These are phyloP conservation scores for Philereme transversata DNA, from an alignment of 2,888 invertebrate genomes.

Conservation along the genomic window DNA sequence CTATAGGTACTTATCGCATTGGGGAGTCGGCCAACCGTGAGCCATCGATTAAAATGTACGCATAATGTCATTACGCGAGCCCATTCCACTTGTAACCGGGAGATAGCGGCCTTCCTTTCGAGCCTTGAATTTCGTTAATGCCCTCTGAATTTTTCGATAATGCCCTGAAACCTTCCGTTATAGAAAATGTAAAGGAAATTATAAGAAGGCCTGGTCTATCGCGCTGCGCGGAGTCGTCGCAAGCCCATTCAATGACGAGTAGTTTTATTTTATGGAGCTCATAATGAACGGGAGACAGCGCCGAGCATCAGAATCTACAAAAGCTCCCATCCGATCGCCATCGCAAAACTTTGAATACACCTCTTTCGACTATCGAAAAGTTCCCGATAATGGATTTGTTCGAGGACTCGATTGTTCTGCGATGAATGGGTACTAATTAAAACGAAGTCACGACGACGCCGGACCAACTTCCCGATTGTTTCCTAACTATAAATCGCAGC, in stretches of 20 bases:
- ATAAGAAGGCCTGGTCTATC: conserved; percentile 41
- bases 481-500: conserved; percentile 77
- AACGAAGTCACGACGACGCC: conserved; percentile 80
- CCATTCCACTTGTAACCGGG: conserved; percentile 52
- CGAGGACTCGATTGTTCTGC: conserved; percentile 80
- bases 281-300: conserved; percentile 50
- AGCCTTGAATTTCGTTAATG: conserved; percentile 58
- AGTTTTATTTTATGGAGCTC: conserved; percentile 47
- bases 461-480: conserved; percentile 80
- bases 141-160: conserved; percentile 57
- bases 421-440: conserved; percentile 84
- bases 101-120: conserved; percentile 56
- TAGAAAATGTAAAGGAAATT: conserved; percentile 56
- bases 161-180: conserved; percentile 52
- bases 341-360: conserved; percentile 77
- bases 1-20: conserved; percentile 44
- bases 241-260: conserved; percentile 41
- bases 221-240: conserved; percentile 19
- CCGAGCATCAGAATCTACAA: conserved; percentile 57
- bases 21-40: conserved; percentile 61
- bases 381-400: conserved; percentile 82
- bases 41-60: conserved; percentile 70
- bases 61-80: conserved; percentile 67
- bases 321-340: conserved; percentile 65
- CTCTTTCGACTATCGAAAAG: conserved; percentile 82